Base-by-base conservation (phyloP, 2,888 invertebrate genomes). In the Drosophila vallismaia region DNA sequence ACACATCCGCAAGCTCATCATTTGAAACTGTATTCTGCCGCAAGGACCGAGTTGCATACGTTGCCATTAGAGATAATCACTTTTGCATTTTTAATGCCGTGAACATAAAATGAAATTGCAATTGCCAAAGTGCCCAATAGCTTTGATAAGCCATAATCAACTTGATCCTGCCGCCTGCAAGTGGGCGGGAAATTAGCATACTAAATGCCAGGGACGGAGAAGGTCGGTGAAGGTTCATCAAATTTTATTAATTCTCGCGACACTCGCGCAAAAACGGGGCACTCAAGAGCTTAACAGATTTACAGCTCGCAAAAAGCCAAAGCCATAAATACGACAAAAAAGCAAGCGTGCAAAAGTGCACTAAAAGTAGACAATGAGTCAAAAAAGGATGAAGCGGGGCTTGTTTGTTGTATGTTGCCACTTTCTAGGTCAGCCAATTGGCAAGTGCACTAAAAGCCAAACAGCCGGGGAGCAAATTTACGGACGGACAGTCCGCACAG, bases 391-490 rank as follows among this genome's bases (percentile, higher is more conserved):
- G 10, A 19, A 50, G 33, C n/a, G 45, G 44, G 52, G 19, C 8
- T 28, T 54, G 57, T 64, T 58, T 55, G 55, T 14, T 28, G 66
- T 52, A 48, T 19, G 33, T 36, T 19, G 38, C 63, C 58, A 74
- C 60, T 79, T 83, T 83, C 52, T 83, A 74, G 86, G 84, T 83
- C 77, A 79, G 80, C 59, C 83, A 79, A 82, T 79, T 86, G 86
- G 77, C 83, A 76, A 86, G 71, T 79, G 83, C 81, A 83, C 77
- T 86, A 72, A 86, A 86, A 82, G 86, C 86, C 84, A 86, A 86
- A 86, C 80, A 83, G 74, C 70, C 64, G 79, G 60, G 69, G 63
- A 74, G 70, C 57, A 53, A 51, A 64, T 36, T 31, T 28, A 31
- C 10, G 28, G 29, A 53, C 28, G 46, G 8, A 44, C 19, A 19